Conservation (phyloP, 1,140 invertebrate species). For the Drosophila sp. region DNA sequence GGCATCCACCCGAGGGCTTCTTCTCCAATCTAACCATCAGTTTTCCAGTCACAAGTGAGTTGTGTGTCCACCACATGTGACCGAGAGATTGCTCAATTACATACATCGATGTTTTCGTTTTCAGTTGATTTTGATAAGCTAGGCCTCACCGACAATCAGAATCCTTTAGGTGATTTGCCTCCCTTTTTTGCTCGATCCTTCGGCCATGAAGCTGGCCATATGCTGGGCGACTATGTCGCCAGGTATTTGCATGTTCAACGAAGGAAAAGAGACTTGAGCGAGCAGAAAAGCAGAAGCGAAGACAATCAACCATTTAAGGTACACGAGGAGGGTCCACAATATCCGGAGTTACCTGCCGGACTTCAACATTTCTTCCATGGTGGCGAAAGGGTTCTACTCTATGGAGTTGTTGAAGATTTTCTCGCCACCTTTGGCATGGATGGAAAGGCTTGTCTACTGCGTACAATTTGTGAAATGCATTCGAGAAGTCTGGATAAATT, state of each 20-base stretch:
- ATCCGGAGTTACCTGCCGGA: constrained; percentile 66
- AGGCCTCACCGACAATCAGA: constrained; percentile 92
- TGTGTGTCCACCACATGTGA: background rate
- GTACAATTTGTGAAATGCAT: constrained; percentile 93
- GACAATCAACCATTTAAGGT: constrained; percentile 33
- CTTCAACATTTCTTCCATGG: constrained; percentile 87
- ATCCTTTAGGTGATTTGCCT: constrained; percentile 91
- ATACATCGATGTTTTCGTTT: constrained; percentile 46
- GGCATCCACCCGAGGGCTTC: constrained; percentile 92
- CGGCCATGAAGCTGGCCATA: constrained; percentile 87
- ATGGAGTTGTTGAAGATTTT: constrained; percentile 89
- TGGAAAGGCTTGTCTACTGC: constrained; percentile 90
- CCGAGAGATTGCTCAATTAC: constrained; percentile 33
- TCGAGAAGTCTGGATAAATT: constrained; percentile 90
- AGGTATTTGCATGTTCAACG: constrained; percentile 87
- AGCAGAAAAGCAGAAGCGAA: constrained; percentile 64
- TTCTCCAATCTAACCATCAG: constrained; percentile 93
- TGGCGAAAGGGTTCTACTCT: constrained; percentile 90
- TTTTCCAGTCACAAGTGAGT: constrained; percentile 94
- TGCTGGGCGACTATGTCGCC: constrained; percentile 88
- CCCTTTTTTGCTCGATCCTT: constrained; percentile 88
- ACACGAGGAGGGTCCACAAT: constrained; percentile 71
- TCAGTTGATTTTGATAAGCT: constrained; percentile 92
- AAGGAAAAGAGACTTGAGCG: constrained; percentile 83
- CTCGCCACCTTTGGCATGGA: constrained; percentile 90